Percentiles rank a stretch among this genome's conserved stretches.
These are phyloP conservation scores for Verasper variegatus DNA, from an alignment of 2,113 vertebrate species.

Conservation along the genomic window DNA sequence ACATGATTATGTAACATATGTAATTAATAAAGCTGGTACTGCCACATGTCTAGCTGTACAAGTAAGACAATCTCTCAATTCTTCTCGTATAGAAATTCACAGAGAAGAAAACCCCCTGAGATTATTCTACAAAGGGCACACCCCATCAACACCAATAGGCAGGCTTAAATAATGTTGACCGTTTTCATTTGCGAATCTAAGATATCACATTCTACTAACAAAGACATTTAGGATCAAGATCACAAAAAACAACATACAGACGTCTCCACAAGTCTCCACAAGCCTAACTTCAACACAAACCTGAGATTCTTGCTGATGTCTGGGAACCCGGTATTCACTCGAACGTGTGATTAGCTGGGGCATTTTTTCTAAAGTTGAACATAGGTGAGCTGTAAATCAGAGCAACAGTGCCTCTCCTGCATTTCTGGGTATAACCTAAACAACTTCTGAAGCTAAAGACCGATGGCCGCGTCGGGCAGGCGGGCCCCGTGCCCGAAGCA, in stretches of 20 bases:
- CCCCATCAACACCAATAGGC: conserved; percentile 4
- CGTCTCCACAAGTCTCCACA: conserved; percentile 11
- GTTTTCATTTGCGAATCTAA: conserved; percentile 18
- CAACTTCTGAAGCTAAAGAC: conserved; percentile 19
- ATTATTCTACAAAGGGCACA: conserved; percentile 32
- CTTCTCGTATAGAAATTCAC: not conserved
- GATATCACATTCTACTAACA: conserved; percentile 12
- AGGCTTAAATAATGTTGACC: conserved; percentile 14
- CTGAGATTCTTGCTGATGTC: conserved; percentile 57
- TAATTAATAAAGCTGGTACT: conserved; percentile 4
- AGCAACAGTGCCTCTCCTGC: conserved; percentile 44
- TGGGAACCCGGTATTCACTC: conserved; percentile 63
- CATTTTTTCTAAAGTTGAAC: conserved; percentile 65
- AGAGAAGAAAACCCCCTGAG: not conserved
- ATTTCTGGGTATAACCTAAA: conserved; percentile 61
- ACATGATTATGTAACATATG: conserved; percentile 17
- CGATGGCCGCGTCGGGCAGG: conserved; percentile 7
- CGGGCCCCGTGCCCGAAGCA: conserved; percentile 19
- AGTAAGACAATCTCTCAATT: not conserved
- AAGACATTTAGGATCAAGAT: conserved; percentile 4
- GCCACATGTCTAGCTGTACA: not conserved
- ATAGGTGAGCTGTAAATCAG: conserved; percentile 38
- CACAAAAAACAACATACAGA: conserved; percentile 3
- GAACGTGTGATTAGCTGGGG: conserved; percentile 47
- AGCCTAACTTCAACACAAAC: conserved; percentile 52